A percentile compares a stretch with the other conserved stretches of the same genome.
Conservation (phyloP, 2,113 vertebrate genomes). For the Oryzias curvinotus region DNA sequence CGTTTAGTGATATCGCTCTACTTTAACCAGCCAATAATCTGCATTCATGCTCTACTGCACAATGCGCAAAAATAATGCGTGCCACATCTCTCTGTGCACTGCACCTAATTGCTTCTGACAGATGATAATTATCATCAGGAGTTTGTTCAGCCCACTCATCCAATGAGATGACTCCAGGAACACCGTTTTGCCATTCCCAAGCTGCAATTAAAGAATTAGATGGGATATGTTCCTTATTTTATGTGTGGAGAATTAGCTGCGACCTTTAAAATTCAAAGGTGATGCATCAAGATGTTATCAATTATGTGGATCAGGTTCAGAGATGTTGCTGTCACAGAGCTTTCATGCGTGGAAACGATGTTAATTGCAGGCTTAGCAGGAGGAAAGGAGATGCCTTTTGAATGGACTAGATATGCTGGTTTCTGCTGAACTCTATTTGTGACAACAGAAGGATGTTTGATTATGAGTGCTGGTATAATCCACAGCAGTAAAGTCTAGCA, state of each 20-base stretch:
- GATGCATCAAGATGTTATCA: conserved; percentile 74
- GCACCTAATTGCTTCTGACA: conserved; percentile 73
- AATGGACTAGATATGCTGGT: conserved; percentile 8
- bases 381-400: conserved; percentile 17
- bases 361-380: conserved; percentile 47
- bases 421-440: neutral
- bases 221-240: conserved; percentile 67
- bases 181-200: conserved; percentile 33
- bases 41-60: conserved; percentile 38
- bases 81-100: conserved; percentile 57
- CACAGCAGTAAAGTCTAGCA: too few species aligned
- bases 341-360: conserved; percentile 53
- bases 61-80: conserved; percentile 35
- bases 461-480: neutral
- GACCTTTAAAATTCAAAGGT: conserved; percentile 75
- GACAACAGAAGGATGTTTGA: neutral
- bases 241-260: conserved; percentile 65
- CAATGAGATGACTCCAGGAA: conserved; percentile 47
- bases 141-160: conserved; percentile 69
- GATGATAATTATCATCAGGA: conserved; percentile 73
- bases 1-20: conserved; percentile 19
- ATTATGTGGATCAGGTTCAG: conserved; percentile 64
- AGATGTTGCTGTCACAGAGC: conserved; percentile 61
- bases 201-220: conserved; percentile 73
- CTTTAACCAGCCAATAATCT: conserved; percentile 41